Conservation (phyloP, 2,797 vertebrate genomes). For the Trematomus bernacchii region DNA sequence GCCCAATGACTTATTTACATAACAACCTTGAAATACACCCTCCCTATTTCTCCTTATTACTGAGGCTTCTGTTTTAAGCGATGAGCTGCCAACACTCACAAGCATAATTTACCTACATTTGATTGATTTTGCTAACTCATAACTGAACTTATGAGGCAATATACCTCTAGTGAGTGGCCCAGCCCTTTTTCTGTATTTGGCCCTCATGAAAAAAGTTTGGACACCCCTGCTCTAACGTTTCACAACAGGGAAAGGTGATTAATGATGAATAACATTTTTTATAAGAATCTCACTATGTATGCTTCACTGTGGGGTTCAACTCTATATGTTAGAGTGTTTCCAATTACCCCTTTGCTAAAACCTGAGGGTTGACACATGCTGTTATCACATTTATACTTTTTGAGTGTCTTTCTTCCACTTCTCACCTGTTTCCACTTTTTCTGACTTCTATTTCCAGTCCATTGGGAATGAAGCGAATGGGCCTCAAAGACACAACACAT, state of each 20-base stretch:
- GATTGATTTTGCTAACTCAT: no score
- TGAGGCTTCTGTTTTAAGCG: no score
- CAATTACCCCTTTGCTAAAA: slow-evolving; percentile 7
- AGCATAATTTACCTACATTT: no score
- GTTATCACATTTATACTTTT: slow-evolving; percentile 9
- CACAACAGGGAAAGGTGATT: slow-evolving; percentile 16
- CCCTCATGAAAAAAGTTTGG: no score
- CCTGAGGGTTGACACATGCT: slow-evolving; percentile 7
- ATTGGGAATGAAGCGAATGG: slow-evolving; percentile 19
- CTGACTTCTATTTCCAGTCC: slow-evolving; percentile 10
- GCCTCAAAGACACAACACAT: slow-evolving; percentile 24
- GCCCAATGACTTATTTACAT: no score
- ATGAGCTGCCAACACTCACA: no score
- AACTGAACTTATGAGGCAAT: no score
- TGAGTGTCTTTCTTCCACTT: slow-evolving; percentile 13
- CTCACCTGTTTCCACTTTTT: slow-evolving; percentile 1
- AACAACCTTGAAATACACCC: no score
- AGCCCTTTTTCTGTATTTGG: no score
- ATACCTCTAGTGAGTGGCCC: no score
- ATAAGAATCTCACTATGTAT: neutral
- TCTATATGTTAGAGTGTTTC: slow-evolving; percentile 13
- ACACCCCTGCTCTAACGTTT: neutral
- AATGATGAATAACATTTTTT: slow-evolving; percentile 10
- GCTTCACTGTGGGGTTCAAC: neutral
- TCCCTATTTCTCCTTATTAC: no score